Percentiles rank a stretch among this genome's conserved stretches.
Evolutionary conservation across 2,797 vertebrate species (phyloP).

Genomic region (Mionectes olivaceus): DNA sequence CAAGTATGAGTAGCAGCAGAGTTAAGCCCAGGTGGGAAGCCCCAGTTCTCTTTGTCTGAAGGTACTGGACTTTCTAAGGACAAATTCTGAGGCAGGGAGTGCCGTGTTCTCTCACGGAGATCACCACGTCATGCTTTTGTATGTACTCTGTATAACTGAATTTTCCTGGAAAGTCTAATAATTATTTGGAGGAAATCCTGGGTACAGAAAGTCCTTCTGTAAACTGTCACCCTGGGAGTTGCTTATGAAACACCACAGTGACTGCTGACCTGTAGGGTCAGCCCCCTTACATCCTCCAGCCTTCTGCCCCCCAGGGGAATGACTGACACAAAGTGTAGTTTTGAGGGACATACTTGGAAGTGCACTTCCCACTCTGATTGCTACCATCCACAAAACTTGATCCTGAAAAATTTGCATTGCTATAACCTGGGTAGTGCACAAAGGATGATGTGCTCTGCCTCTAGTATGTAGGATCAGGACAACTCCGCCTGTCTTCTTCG

Average conservation of each 20-base stretch:
- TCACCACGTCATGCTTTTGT: background rate
- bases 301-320: background rate
- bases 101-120: background rate
- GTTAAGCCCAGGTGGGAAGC: background rate
- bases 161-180: background rate
- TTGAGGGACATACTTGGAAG: background rate
- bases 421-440: background rate
- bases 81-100: background rate
- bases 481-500: background rate
- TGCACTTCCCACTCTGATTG: background rate
- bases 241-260: background rate
- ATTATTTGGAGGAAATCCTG: background rate
- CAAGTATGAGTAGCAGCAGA: background rate
- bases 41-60: background rate
- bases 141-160: background rate
- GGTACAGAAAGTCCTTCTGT: background rate
- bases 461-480: background rate
- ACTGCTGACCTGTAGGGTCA: background rate
- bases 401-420: background rate
- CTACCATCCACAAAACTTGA: background rate
- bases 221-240: background rate
- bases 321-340: background rate
- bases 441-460: background rate
- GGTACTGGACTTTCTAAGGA: background rate
- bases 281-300: background rate